A percentile compares a stretch with the other conserved stretches of the same genome.
These are phyloP conservation scores for Agriopis aurantiaria DNA, from an alignment of 2,888 invertebrate species.

Conservation along the genomic window DNA sequence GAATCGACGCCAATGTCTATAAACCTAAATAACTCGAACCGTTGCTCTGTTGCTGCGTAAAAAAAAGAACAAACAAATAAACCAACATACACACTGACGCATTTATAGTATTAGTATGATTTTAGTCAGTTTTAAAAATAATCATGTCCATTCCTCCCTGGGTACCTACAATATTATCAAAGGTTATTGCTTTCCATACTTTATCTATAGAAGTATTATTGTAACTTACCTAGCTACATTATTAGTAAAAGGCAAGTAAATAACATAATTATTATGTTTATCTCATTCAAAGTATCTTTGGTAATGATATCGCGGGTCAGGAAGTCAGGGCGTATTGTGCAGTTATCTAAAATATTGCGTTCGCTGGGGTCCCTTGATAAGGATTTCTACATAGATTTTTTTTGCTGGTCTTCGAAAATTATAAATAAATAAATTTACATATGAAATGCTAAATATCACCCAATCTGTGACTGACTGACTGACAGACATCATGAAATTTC, in stretches of 20 bases:
- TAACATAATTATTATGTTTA: conserved; percentile 31
- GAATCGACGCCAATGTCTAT: too few species aligned
- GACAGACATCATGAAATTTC: too few species aligned
- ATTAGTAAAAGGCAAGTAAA: conserved; percentile 34
- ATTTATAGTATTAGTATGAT: too few species aligned
- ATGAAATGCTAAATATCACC: too few species aligned
- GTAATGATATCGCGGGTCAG: conserved; percentile 25
- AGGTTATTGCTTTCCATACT: conserved; percentile 22
- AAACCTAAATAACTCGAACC: too few species aligned
- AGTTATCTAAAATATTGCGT: conserved; percentile 30
- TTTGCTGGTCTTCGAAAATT: background rate
- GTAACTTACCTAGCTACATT: conserved; percentile 19
- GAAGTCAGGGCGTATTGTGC: conserved; percentile 24
- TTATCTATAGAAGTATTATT: background rate
- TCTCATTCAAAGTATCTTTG: conserved; percentile 25
- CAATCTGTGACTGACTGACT: too few species aligned
- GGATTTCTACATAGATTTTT: background rate
- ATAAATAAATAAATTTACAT: too few species aligned
- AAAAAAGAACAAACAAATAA: too few species aligned
- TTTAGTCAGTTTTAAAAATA: background rate
- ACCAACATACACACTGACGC: too few species aligned
- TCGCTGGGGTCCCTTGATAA: conserved; percentile 34
- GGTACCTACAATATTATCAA: background rate
- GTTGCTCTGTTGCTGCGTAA: too few species aligned
- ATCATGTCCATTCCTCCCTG: background rate